A percentile compares a stretch with the other conserved stretches of the same genome.
Conservation (phyloP, 2,113 vertebrate species). For the Hippocampus abdominalis region DNA sequence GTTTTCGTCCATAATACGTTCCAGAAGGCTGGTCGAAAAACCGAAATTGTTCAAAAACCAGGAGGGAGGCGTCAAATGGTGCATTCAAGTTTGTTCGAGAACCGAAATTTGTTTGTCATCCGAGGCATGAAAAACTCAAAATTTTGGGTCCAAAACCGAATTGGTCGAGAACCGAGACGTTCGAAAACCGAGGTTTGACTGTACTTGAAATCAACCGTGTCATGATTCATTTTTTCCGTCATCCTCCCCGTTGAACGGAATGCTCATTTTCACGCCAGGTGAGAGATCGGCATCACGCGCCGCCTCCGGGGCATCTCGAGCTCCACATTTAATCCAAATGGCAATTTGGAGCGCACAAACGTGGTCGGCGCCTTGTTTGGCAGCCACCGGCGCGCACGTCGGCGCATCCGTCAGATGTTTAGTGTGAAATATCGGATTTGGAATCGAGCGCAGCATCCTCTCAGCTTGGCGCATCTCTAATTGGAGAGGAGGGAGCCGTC, state of each 20-base stretch:
- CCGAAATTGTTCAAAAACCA: too few species aligned
- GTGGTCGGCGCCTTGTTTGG: constrained; percentile 31
- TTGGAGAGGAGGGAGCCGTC: constrained; percentile 86
- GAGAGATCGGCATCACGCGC: constrained; percentile 62
- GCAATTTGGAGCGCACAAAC: constrained; percentile 72
- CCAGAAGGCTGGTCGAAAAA: too few species aligned
- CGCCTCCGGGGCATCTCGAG: constrained; percentile 72
- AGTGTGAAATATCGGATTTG: neutral
- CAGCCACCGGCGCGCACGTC: constrained; percentile 56
- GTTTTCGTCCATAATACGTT: too few species aligned
- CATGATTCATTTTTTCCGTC: neutral
- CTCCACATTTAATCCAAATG: constrained; percentile 75
- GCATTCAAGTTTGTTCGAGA: too few species aligned
- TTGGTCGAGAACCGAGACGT: too few species aligned
- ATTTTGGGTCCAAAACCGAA: too few species aligned
- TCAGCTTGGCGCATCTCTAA: constrained; percentile 77
- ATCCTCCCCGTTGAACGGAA: constrained; percentile 47
- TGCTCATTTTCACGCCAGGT: constrained; percentile 73
- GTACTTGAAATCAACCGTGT: too few species aligned
- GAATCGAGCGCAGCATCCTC: constrained; percentile 42
- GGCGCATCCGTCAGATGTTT: constrained; percentile 25
- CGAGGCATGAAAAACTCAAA: too few species aligned
- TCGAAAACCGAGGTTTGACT: too few species aligned
- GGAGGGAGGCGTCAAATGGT: too few species aligned
- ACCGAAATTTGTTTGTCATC: too few species aligned